Conservation (phyloP, 2,888 invertebrate genomes). For the Unio delphinus region DNA sequence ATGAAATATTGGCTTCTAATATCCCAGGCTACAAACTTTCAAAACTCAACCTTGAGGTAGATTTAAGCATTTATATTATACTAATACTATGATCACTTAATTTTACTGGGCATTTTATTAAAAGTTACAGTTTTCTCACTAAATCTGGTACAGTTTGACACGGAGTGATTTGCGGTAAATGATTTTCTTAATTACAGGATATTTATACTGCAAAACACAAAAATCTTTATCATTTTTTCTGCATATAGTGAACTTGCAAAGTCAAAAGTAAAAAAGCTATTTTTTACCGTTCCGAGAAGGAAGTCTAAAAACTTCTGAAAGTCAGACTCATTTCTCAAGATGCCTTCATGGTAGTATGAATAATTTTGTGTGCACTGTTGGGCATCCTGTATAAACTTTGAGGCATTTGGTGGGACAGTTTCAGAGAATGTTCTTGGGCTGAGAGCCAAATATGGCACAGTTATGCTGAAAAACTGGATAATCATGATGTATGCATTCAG, state of each 20-base stretch:
- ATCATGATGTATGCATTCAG: constrained; percentile 82
- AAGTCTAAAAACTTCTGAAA: constrained; percentile 54
- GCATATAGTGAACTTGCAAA: neutral
- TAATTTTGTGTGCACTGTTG: constrained; percentile 46
- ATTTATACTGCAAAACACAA: neutral
- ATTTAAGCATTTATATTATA: too few relatives aligned
- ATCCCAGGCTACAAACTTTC: too few relatives aligned
- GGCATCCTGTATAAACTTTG: constrained; percentile 26
- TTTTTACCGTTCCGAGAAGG: constrained; percentile 65
- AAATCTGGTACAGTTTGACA: too few relatives aligned
- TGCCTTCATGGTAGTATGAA: constrained; percentile 21
- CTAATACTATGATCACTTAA: too few relatives aligned
- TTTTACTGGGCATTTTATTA: too few relatives aligned
- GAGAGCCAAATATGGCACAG: constrained; percentile 76
- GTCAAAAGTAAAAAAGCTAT: neutral
- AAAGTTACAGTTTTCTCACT: too few relatives aligned
- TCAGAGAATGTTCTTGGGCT: constrained; percentile 23
- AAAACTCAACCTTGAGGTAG: too few relatives aligned
- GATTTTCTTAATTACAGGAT: neutral
- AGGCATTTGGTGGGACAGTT: constrained; percentile 20
- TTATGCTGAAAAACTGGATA: constrained; percentile 80
- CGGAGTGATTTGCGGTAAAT: neutral
- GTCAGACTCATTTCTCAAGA: constrained; percentile 16
- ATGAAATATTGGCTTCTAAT: too few relatives aligned
- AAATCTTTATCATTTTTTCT: neutral